These are phyloP conservation scores for Vimba vimba DNA, from an alignment of 2,113 vertebrate genomes.

Conservation along the genomic window DNA sequence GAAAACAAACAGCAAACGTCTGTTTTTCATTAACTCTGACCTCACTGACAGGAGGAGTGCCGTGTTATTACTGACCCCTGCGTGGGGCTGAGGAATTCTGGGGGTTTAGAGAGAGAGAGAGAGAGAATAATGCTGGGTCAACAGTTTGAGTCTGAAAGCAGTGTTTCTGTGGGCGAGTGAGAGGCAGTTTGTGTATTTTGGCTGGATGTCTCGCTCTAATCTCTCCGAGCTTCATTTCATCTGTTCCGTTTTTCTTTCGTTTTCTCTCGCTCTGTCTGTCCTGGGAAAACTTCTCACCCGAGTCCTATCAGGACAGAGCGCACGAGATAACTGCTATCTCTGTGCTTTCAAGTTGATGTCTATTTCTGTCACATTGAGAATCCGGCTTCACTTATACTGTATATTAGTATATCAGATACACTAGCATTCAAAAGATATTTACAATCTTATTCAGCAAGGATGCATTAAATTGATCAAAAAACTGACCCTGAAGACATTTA, in stretches of 20 bases:
- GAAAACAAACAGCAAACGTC: neutral
- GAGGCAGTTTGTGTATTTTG: neutral
- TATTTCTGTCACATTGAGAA: constrained; percentile 13
- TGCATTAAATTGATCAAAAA: too few species aligned
- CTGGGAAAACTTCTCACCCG: neutral
- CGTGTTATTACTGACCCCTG: neutral
- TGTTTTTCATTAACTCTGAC: neutral
- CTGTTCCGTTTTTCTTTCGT: neutral
- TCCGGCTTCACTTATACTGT: neutral
- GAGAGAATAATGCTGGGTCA: neutral
- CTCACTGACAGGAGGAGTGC: neutral
- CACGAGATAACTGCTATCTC: neutral
- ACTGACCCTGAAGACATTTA: neutral
- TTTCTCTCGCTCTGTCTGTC: neutral
- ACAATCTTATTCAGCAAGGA: too few species aligned
- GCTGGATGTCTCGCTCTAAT: neutral
- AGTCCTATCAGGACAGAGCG: neutral
- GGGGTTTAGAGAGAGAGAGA: neutral
- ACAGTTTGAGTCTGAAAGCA: neutral
- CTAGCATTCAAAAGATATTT: too few species aligned
- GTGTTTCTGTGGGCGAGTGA: too few species aligned
- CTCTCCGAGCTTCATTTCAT: neutral
- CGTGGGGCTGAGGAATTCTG: neutral
- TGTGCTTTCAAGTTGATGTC: neutral
- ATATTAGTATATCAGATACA: too few species aligned